A percentile compares a stretch with the other conserved stretches of the same genome.
These are phyloP conservation scores for Nesoenas mayeri DNA, from an alignment of 2,113 vertebrate genomes.

Conservation along the genomic window DNA sequence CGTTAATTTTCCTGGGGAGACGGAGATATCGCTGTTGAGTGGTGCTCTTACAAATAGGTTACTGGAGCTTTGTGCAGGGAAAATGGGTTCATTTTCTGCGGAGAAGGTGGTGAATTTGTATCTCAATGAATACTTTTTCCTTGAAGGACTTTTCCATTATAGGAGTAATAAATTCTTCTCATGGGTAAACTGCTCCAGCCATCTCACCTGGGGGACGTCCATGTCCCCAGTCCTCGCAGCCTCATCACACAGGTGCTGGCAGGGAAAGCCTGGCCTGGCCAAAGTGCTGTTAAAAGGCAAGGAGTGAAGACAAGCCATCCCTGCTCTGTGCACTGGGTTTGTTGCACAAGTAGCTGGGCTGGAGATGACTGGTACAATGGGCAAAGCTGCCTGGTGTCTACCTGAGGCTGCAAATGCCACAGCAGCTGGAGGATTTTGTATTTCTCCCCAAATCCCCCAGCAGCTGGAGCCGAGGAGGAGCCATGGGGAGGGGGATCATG, in stretches of 20 bases:
- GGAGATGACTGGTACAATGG: rapidly evolving
- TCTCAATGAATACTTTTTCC: neutral
- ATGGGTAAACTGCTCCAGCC: rapidly evolving
- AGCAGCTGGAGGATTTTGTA: neutral
- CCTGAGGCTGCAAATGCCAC: neutral
- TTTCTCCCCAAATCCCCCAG: neutral
- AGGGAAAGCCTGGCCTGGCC: neutral
- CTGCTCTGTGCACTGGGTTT: neutral
- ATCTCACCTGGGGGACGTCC: neutral
- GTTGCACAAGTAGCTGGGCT: neutral
- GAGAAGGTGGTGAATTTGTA: neutral
- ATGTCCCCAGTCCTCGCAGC: rapidly evolving
- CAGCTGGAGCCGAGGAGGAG: neutral
- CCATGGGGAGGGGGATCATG: rapidly evolving
- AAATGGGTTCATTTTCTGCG: neutral
- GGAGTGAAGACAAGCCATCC: neutral
- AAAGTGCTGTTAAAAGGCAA: neutral
- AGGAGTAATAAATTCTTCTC: neutral
- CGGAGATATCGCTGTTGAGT: neutral
- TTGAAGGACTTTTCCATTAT: slow-evolving; percentile 7
- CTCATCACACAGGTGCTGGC: neutral
- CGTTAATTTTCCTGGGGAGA: neutral
- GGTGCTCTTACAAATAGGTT: neutral
- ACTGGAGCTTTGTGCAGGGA: neutral
- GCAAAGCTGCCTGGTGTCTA: neutral